phyloP scores from a whole-genome alignment of 2,888 invertebrate genomes.

The Allolobophora icterica region DNA sequence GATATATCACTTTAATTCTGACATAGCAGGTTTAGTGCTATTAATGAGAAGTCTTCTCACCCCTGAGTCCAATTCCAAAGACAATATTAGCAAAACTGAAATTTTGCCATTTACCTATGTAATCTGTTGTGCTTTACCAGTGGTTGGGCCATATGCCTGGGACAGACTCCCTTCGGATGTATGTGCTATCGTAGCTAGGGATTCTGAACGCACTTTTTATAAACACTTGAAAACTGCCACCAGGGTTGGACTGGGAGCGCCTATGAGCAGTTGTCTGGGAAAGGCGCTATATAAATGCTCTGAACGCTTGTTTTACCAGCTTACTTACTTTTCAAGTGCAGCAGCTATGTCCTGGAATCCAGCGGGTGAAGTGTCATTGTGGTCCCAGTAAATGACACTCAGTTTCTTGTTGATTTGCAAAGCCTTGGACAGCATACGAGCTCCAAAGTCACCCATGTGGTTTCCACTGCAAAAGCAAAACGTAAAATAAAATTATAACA shows the following conservation, averaged over 20 bases:
- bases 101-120: too few relatives aligned
- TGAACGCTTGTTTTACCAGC: neutral
- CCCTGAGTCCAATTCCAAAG: neutral
- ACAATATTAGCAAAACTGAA: neutral
- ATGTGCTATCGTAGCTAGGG: too few relatives aligned
- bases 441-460: constrained; percentile 84
- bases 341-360: constrained; percentile 89
- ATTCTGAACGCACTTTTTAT: too few relatives aligned
- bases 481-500: neutral
- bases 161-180: too few relatives aligned
- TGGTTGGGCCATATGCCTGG: too few relatives aligned
- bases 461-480: constrained; percentile 60
- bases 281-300: too few relatives aligned
- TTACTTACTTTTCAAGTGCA: constrained; percentile 78
- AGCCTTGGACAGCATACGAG: constrained; percentile 89
- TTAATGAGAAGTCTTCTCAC: neutral
- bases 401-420: constrained; percentile 90
- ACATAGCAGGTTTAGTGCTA: neutral
- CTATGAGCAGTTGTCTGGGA: too few relatives aligned
- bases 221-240: too few relatives aligned
- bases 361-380: constrained; percentile 86
- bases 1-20: neutral
- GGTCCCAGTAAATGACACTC: constrained; percentile 84
- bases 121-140: too few relatives aligned
- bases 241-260: too few relatives aligned